Base-by-base conservation (phyloP, 2,113 vertebrate genomes). In the Petromus typicus region DNA sequence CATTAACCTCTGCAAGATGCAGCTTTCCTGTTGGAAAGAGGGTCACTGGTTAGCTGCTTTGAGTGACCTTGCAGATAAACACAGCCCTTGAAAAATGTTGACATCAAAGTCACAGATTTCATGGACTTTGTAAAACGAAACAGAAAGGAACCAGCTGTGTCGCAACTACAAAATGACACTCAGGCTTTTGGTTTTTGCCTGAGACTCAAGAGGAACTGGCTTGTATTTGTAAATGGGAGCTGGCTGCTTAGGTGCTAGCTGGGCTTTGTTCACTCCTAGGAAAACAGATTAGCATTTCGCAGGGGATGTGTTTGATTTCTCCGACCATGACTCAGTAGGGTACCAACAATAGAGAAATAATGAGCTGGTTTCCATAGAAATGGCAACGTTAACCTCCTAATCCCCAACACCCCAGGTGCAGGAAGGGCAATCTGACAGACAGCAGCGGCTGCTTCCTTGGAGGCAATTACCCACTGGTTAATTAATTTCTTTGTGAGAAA, bases 331-430 rank as follows among this genome's bases (percentile, higher is more conserved):
- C 86, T 81, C 25, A 4, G 93, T 84, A 94, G 94, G 7, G 2
- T 16, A 96, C 67, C 2, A 27, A 95, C 51, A 51, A 93, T 95
- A 22, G 92, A 91, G 90, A 80, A 93, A 93, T 91, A 94, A 93
- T 0, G 45, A 97, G 87, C 94, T 87, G 0, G 97, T 98, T 98
- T 89, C 98, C 97, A 98, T 95, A 97, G 98, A 64, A 98, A 98
- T 86, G 0, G 85, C 79, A 97, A 92, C 80, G 0, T 97, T 87
- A 95, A 88, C 97, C 85, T 66, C 0, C 90, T 91, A 64, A 91
- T 88, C 64, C 54, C 95, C 30, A 7, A 76, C 73, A 17, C 66
- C 23, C 76, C 12, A 81, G 34, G 10, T 91, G 86, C 90, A 78
- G 87, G 89, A n/a, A n/a, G 10, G 43, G 43, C 30, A 18, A 54